Percentiles rank a stretch among this genome's conserved stretches.
Conservation (phyloP, 2,797 vertebrate genomes). For the Pipistrellus pipistrellus region DNA sequence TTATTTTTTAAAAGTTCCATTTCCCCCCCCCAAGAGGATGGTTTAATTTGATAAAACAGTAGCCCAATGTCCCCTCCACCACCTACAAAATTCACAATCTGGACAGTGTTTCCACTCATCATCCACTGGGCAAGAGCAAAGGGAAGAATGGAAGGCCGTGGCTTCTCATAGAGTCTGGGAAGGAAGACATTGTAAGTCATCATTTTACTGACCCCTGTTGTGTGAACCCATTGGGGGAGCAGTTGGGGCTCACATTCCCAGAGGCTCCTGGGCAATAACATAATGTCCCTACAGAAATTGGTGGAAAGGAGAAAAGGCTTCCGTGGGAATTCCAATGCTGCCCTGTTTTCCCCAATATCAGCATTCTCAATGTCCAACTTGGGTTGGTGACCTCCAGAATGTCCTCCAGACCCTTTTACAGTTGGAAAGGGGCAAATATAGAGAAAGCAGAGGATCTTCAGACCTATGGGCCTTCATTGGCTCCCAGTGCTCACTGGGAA, state of each 20-base stretch:
- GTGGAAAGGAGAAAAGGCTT: neutral
- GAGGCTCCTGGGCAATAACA: neutral
- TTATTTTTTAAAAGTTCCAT: constrained; percentile 2
- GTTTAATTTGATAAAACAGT: constrained; percentile 61
- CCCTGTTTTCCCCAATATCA: neutral
- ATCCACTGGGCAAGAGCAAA: neutral
- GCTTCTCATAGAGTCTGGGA: neutral
- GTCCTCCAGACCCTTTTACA: neutral
- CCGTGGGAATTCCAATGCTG: neutral
- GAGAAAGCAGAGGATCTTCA: constrained; percentile 1
- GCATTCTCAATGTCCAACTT: neutral
- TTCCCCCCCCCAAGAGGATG: constrained; percentile 49
- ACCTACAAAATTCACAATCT: neutral
- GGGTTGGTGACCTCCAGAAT: neutral
- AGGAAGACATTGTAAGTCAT: neutral
- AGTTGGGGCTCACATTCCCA: neutral
- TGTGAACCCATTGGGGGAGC: neutral
- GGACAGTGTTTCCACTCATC: neutral
- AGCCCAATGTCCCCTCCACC: neutral
- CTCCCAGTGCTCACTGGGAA: neutral
- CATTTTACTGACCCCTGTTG: neutral
- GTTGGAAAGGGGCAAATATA: neutral
- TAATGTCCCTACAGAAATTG: neutral
- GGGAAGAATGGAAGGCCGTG: neutral
- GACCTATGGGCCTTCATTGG: neutral